Base-by-base conservation (phyloP, 2,888 invertebrate species). In the Gymnoscelis rufifasciata region DNA sequence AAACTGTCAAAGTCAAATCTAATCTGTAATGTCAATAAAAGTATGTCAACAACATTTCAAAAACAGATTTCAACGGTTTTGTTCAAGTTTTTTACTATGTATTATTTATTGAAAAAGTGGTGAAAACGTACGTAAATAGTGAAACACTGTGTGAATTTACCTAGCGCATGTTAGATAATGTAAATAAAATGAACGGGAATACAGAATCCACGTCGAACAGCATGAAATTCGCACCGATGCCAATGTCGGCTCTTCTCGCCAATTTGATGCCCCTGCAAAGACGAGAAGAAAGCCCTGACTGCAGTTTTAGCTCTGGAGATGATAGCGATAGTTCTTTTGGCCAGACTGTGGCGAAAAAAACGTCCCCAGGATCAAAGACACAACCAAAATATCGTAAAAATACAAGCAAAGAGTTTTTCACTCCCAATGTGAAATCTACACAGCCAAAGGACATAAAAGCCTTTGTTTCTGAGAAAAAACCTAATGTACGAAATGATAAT, bases 181-280 rank as follows among this genome's bases (percentile, higher is more conserved):
- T 44, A 30, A 38, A 42, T 29, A 59, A 30, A 50, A 83, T 83
- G 83, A 79, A 68, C 64, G 72, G 68, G 36, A 80, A 83, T 50
- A 68, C 74, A 19, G 84, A 86, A 70, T 62, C 80, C 1, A 78
- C 81, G 15, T 73, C 84, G 2, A 86, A 81, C 52, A 83, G 83
- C 61, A 74, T 77, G 42, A 87, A 87, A 54, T 86, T 84, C 53
- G 71, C 76, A 28, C 88, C 88, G 8, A 79, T 88, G 81, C 86
- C 88, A 8, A 80, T 89, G 74, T 81, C 87, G 45, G 81, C 74
- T 44, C 72, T 89, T 58, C 60, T 88, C 11, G 84, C 84, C 1
- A 80, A 78, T 59, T 73, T 88, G 55, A 71, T 72, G 70, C 74
- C 81, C 27, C 54, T 84, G 37, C 71, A 79, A 52, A 63, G 69